Evolutionary conservation across 2,113 vertebrate species (phyloP), one percentile per base, ranked within the genome.

Genomic region (Salvator merianae): DNA sequence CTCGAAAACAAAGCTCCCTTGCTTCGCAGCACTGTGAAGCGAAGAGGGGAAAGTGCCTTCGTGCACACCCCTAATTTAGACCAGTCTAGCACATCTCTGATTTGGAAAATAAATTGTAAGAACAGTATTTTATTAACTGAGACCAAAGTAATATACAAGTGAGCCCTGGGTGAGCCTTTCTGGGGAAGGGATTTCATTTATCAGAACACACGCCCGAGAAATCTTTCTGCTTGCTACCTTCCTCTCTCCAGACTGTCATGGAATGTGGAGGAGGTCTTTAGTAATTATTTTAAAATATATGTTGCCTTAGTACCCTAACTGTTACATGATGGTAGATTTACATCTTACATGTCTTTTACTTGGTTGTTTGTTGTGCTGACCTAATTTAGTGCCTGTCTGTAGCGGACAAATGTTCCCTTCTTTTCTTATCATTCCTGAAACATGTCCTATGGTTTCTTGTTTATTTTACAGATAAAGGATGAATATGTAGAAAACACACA

Each of bases 361-460:
- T 55, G 53, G 32, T 69, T 69, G 30, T 34, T 68, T 16, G 32
- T 69, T n/a, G n/a, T 5, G 16, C 13, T 69, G n/a, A 55, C 16
- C 14, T 55, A 55, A 18, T 12, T 16, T 55, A 55, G 53, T 5
- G 53, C 8, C 1, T 69, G 55, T 43, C 72, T 70, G 0, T 77
- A 79, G 89, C 84, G 69, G 87, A 30, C 43, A n/a, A 50, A 55
- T 77, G 24, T 77, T 18, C 8, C 43, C n/a, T 75, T 18, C n/a
- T 75, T 63, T 28, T 28, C 62, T 28, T 55, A 55, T 55, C 53
- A 55, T 30, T 77, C 40, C 50, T 80, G 14, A 2, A 81, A 32
- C 50, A 53, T 70, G 24, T 55, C 14, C 7, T 55, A 40, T 36
- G 36, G 26, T 81, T 81, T 38, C 47, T 55, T 30, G 6, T 28